Percentiles rank a stretch among this genome's conserved stretches.
Conservation (phyloP, 2,888 invertebrate genomes). For the Ischnus inquisitorius region DNA sequence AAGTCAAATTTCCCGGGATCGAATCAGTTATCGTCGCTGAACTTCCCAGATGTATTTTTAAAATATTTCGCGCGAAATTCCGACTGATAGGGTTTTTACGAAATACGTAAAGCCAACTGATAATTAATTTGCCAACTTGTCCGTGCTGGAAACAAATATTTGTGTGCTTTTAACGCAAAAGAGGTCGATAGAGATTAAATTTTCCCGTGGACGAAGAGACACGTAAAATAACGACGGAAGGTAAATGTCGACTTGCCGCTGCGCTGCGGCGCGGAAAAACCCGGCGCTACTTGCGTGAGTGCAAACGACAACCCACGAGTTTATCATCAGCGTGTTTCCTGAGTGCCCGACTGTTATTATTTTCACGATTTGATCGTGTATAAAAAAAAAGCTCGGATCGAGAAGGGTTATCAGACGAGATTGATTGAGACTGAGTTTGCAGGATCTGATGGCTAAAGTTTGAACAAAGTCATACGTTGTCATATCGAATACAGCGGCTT, state of each 20-base stretch:
- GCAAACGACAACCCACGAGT: not conserved
- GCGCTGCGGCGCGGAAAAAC: not conserved
- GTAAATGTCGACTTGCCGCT: not conserved
- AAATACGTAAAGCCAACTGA: not conserved
- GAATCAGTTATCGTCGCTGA: not conserved
- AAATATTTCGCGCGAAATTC: not conserved
- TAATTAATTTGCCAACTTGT: too few relatives aligned
- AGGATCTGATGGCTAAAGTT: not conserved
- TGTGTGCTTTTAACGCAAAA: too few relatives aligned
- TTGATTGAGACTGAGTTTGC: slow-evolving; percentile 2
- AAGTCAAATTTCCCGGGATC: not conserved
- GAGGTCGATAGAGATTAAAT: too few relatives aligned
- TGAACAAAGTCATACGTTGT: not conserved
- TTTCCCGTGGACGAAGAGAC: too few relatives aligned
- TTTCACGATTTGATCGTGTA: not conserved
- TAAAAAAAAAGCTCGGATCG: not conserved
- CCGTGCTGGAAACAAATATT: too few relatives aligned
- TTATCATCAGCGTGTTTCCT: slow-evolving; percentile 8
- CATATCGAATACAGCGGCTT: not conserved
- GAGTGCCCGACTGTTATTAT: slow-evolving; percentile 12
- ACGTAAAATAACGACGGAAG: too few relatives aligned
- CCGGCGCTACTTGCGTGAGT: not conserved
- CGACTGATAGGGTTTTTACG: not conserved
- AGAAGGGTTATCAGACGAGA: slow-evolving; percentile 3
- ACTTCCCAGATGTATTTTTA: not conserved